Base-by-base conservation (phyloP, 2,888 invertebrate species). In the Villa cingulata region DNA sequence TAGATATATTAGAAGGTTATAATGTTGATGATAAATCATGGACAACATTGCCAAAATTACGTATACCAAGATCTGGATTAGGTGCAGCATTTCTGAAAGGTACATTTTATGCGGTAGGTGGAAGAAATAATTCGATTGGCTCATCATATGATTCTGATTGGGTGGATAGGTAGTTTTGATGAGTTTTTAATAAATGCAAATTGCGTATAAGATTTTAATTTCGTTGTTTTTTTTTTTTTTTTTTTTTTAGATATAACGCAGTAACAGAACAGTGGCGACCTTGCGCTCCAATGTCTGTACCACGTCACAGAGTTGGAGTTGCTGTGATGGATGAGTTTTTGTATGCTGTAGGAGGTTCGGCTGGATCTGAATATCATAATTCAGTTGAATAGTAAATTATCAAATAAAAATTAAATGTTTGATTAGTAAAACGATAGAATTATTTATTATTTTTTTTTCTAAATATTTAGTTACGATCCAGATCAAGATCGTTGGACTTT, bases 271-370 rank as follows among this genome's bases (percentile, higher is more conserved):
- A 80, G 55, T 94, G 94, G 94, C 73, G 86, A 27, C 82, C 87
- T 1, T 87, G 90, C 65, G 81, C 77, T 61, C 86, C 87, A 2
- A 86, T 94, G 91, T 82, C 86, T 14, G 82, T 84, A 41, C 84
- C 91, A 0, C 72, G 94, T 42, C 90, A 91, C 66, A 76, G 94
- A 59, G 77, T 91, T 18, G 92, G 92, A 9, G 91, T 91, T 5
- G 90, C 89, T n/a, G 90, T 91, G 12, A 86, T 94, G 81, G 92
- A 94, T 61, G 89, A 87, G 20, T 71, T 87, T 53, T 71, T 94
- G 48, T 94, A 94, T 63, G 91, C 92, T 4, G 88, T 92, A 0
- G 94, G 94, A 1, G 94, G 94, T 1, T 88, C 90, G 4, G 83
- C 87, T 9, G 88, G 86, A 18, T 77, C 81, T 5, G 83, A 83